Evolutionary conservation across 2,113 vertebrate species (phyloP).

Genomic region (Cromileptes altivelis): DNA sequence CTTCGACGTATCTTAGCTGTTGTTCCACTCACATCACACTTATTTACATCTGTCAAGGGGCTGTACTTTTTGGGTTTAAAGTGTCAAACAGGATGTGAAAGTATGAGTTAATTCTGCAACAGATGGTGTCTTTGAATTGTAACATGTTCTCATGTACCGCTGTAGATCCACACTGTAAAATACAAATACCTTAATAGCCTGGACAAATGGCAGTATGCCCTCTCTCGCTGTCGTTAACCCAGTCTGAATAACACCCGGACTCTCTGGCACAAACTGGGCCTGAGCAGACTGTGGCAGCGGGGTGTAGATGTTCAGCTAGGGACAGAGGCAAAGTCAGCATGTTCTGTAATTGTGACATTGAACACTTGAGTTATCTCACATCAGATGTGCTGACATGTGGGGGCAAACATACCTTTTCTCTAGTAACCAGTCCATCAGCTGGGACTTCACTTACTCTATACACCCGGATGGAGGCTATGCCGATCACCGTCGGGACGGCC

Average conservation of each 20-base stretch:
- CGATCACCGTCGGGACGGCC: slow-evolving; percentile 85
- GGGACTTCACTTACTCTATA: slow-evolving; percentile 77
- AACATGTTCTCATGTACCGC: neutral
- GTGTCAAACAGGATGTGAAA: slow-evolving; percentile 3
- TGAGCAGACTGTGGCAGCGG: slow-evolving; percentile 68
- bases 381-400: neutral
- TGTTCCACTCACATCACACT: neutral
- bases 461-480: slow-evolving; percentile 84
- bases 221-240: slow-evolving; percentile 78
- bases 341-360: neutral
- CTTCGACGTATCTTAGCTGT: neutral
- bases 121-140: neutral
- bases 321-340: slow-evolving; percentile 9
- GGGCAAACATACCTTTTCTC: slow-evolving; percentile 83
- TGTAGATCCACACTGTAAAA: neutral
- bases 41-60: neutral
- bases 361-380: neutral
- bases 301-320: slow-evolving; percentile 90
- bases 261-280: slow-evolving; percentile 82
- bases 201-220: slow-evolving; percentile 69
- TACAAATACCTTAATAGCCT: slow-evolving; percentile 85
- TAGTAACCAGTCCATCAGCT: slow-evolving; percentile 65
- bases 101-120: neutral
- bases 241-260: slow-evolving; percentile 85
- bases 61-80: neutral